These are phyloP conservation scores for Sphaerophoria taeniata DNA, from an alignment of 2,888 invertebrate species.

Conservation along the genomic window DNA sequence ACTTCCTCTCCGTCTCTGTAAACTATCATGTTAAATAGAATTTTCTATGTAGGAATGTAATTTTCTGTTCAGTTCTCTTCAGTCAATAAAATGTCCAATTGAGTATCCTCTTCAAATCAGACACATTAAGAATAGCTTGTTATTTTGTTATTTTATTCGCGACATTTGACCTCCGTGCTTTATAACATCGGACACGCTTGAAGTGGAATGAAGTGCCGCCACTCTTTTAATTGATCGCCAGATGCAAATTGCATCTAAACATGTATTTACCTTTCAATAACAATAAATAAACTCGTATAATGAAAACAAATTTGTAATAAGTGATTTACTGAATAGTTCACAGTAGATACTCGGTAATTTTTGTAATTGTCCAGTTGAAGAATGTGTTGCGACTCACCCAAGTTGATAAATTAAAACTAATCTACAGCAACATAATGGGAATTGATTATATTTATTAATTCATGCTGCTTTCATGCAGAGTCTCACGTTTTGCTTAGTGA, in stretches of 20 bases:
- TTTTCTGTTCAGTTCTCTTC: conserved; percentile 10
- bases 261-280: conserved; percentile 10
- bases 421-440: conserved; percentile 18
- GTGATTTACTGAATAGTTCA: background rate
- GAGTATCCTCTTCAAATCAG: conserved; percentile 3
- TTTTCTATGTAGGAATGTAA: background rate
- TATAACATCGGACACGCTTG: conserved; percentile 15
- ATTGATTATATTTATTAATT: conserved; percentile 6
- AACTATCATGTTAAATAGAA: background rate
- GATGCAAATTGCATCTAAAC: conserved; percentile 40
- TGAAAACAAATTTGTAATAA: background rate
- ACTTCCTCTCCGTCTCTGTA: background rate
- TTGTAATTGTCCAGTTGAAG: no score
- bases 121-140: conserved; percentile 18
- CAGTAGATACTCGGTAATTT: no score
- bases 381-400: no score
- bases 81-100: conserved; percentile 21
- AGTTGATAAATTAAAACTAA: conserved; percentile 27
- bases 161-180: conserved; percentile 42
- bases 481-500: conserved; percentile 23
- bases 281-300: background rate
- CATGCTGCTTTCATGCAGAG: conserved; percentile 3
- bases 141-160: conserved; percentile 20
- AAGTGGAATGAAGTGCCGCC: conserved; percentile 35
- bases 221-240: conserved; percentile 36